A percentile compares a stretch with the other conserved stretches of the same genome.
Conservation (phyloP, 64 coral and sea anemone species). For the Stichodactyla helianthus region DNA sequence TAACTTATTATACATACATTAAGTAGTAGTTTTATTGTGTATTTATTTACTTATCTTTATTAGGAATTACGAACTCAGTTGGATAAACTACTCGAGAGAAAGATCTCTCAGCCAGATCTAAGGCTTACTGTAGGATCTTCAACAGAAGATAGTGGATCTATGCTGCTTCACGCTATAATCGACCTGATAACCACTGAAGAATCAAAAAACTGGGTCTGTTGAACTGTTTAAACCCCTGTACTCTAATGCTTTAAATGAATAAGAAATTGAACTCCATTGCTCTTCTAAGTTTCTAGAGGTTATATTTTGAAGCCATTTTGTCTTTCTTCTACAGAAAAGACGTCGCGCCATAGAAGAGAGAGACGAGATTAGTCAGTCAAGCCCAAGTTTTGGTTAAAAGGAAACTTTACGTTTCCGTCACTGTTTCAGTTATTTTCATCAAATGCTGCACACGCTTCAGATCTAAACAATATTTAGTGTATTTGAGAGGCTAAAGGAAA, state of each 20-base stretch:
- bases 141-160: constrained; percentile 23
- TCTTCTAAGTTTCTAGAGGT: not conserved
- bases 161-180: constrained; percentile 70
- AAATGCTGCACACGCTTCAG: too few relatives aligned
- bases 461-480: too few relatives aligned
- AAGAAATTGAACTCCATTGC: not conserved
- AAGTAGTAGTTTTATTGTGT: not conserved
- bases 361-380: not conserved
- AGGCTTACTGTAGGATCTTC: constrained; percentile 46
- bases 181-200: constrained; percentile 82
- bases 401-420: not conserved
- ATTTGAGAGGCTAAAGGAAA: too few relatives aligned
- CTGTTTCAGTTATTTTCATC: too few relatives aligned
- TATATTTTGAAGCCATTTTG: not conserved
- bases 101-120: constrained; percentile 76
- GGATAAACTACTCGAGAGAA: constrained; percentile 62
- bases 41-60: not conserved
- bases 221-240: not conserved
- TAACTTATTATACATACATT: too few relatives aligned
- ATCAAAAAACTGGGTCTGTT: constrained; percentile 42
- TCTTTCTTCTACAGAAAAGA: constrained; percentile 21
- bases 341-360: constrained; percentile 1
- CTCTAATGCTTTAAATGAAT: not conserved
- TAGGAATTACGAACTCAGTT: constrained; percentile 51
- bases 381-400: not conserved